A percentile compares a stretch with the other conserved stretches of the same genome.
phyloP scores from a whole-genome alignment of 2,888 invertebrate species.

The Athalia circularis region DNA sequence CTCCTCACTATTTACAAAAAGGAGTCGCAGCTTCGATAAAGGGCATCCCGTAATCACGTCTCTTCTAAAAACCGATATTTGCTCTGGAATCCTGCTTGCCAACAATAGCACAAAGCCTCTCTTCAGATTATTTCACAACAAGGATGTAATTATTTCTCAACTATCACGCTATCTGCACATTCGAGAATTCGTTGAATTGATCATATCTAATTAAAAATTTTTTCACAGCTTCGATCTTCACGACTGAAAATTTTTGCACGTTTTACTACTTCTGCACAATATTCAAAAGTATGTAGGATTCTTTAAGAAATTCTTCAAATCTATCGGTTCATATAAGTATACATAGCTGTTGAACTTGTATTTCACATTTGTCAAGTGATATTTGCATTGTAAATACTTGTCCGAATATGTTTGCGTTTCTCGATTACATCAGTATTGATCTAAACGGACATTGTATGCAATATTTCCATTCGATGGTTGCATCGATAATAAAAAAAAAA shows the following conservation, averaged over 20 bases:
- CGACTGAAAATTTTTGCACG: too few species aligned
- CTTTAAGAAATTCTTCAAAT: too few species aligned
- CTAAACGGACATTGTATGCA: background rate
- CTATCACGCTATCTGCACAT: conserved; percentile 5
- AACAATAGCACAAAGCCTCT: conserved; percentile 32
- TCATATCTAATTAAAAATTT: conserved; percentile 6
- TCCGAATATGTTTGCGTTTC: conserved; percentile 19
- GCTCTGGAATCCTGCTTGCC: conserved; percentile 26
- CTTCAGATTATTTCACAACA: conserved; percentile 31
- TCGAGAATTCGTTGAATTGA: background rate
- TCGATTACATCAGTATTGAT: conserved; percentile 18
- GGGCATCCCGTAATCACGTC: conserved; percentile 38
- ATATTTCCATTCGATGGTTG: too few species aligned
- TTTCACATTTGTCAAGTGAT: too few species aligned
- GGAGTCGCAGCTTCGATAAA: conserved; percentile 13
- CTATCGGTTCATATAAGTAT: too few species aligned
- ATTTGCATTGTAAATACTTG: background rate
- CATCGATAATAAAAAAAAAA: background rate
- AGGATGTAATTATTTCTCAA: conserved; percentile 25
- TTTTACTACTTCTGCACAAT: background rate
- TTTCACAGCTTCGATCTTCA: too few species aligned
- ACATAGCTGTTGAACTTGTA: too few species aligned
- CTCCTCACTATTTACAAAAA: conserved; percentile 4
- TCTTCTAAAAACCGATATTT: conserved; percentile 36
- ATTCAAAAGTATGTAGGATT: too few species aligned